phyloP scores from a whole-genome alignment of 2,797 vertebrate genomes.

The Mus caroli region DNA sequence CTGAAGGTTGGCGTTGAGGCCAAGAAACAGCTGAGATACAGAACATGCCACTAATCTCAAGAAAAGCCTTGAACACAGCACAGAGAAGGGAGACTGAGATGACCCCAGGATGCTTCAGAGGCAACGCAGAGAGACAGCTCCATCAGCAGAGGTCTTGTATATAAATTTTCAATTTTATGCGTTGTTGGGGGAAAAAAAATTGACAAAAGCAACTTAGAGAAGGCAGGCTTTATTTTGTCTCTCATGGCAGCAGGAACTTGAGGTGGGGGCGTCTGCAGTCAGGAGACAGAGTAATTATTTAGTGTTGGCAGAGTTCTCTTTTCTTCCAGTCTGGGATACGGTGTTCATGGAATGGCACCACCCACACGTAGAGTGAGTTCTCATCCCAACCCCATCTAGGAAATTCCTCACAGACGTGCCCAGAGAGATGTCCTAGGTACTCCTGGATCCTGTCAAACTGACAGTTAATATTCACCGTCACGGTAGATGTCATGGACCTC shows the following conservation, averaged over 20 bases:
- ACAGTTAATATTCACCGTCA: background rate
- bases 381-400: background rate
- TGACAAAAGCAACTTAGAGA: background rate
- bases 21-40: background rate
- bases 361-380: too few relatives aligned
- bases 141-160: background rate
- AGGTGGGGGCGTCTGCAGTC: too few relatives aligned
- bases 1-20: background rate
- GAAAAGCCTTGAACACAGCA: slow-evolving; percentile 19
- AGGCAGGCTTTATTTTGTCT: background rate
- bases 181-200: too few relatives aligned
- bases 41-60: background rate
- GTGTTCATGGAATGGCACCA: too few relatives aligned
- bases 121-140: background rate
- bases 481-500: background rate
- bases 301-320: too few relatives aligned
- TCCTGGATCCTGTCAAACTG: too few relatives aligned
- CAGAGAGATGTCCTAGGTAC: background rate
- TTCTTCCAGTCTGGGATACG: background rate
- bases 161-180: background rate
- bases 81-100: background rate
- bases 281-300: background rate
- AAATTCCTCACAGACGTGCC: background rate
- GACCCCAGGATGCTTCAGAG: background rate
- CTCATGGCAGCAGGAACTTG: background rate